These are phyloP conservation scores for Bos javanicus DNA, from an alignment of 2,113 vertebrate species.

Conservation along the genomic window DNA sequence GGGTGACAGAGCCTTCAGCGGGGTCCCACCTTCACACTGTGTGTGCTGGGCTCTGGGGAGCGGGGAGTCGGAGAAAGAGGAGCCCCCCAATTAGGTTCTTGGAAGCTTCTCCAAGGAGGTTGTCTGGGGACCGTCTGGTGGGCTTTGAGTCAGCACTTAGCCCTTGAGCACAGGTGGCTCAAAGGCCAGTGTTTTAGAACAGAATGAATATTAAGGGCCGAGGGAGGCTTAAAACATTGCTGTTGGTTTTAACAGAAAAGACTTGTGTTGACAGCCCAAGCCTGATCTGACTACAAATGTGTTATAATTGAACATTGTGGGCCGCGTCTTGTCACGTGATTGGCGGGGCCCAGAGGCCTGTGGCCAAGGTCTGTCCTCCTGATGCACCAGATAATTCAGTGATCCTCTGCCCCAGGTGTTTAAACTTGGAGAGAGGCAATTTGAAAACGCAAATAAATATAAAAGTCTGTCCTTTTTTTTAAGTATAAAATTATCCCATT, in stretches of 20 bases:
- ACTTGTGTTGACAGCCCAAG: too few relatives aligned
- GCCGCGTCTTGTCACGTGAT: rapidly evolving
- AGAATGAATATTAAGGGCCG: background rate
- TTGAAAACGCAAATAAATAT: background rate
- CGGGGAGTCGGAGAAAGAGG: rapidly evolving
- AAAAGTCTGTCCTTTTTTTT: background rate
- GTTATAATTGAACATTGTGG: rapidly evolving
- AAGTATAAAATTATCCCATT: background rate
- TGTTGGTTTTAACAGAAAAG: background rate
- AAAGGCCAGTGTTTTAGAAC: background rate
- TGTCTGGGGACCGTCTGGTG: background rate
- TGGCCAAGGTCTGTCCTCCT: background rate
- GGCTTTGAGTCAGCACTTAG: background rate
- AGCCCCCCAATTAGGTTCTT: background rate
- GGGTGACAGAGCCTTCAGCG: background rate
- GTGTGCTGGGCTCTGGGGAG: too few relatives aligned
- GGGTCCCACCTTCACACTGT: background rate
- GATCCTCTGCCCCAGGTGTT: background rate
- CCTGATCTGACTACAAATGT: rapidly evolving
- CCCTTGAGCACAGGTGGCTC: background rate
- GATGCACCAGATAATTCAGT: background rate
- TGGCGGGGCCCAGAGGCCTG: background rate
- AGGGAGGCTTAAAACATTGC: background rate
- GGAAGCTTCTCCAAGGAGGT: background rate
- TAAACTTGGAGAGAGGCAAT: background rate